Percentiles rank a stretch among this genome's conserved stretches.
Evolutionary conservation across 2,113 vertebrate species (phyloP).

Genomic region (Brachyistius frenatus): DNA sequence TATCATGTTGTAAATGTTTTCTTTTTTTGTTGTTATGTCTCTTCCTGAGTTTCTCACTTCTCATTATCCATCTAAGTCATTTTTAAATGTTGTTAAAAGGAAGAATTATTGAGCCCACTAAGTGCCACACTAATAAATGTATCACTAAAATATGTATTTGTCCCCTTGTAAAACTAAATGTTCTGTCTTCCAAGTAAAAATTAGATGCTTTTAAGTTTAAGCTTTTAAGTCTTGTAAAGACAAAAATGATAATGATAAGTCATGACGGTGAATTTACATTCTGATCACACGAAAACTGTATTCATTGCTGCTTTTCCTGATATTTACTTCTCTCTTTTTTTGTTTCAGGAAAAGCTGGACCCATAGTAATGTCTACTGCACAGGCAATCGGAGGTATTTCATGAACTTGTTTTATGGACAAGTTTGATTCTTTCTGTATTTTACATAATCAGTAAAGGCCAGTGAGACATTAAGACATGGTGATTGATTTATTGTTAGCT

Average conservation of each 20-base stretch:
- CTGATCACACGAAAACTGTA: background rate
- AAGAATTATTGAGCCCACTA: background rate
- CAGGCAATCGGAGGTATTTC: background rate
- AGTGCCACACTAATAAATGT: too few species aligned
- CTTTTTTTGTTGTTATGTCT: background rate
- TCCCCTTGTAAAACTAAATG: too few species aligned
- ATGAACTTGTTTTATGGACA: background rate
- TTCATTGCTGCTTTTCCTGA: background rate
- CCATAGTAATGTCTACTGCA: background rate
- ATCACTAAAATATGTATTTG: too few species aligned
- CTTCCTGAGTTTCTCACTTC: background rate
- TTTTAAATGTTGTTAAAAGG: background rate
- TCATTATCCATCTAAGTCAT: background rate
- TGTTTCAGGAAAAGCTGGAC: background rate
- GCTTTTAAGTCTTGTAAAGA: too few species aligned
- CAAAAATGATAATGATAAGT: too few species aligned
- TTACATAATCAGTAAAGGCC: background rate
- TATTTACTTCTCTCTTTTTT: background rate
- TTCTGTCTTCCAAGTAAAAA: too few species aligned
- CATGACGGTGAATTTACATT: background rate
- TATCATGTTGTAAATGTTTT: background rate
- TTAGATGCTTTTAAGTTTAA: too few species aligned
- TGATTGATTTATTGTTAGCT: conserved; percentile 6
- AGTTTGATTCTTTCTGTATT: background rate
- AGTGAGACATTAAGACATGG: background rate